Percentiles rank a stretch among this genome's conserved stretches.
Evolutionary conservation across 2,888 invertebrate species (phyloP).

Genomic region (Apantesis nais): DNA sequence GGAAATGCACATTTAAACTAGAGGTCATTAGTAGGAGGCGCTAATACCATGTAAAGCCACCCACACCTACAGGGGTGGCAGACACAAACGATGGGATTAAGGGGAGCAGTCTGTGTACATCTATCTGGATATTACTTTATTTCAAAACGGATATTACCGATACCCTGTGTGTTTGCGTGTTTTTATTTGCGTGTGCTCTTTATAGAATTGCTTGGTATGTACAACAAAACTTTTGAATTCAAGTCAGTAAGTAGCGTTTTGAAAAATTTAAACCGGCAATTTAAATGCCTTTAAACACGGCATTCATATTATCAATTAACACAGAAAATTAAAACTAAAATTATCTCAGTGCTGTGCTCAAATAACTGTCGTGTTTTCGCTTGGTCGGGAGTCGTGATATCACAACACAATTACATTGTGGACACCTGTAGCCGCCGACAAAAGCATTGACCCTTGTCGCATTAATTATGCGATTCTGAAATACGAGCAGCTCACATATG

Average conservation of each 20-base stretch:
- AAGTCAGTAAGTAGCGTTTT: background rate
- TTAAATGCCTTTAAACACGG: no score
- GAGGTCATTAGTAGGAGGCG: background rate
- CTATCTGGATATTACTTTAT: background rate
- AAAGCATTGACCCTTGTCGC: background rate
- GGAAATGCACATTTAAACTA: no score
- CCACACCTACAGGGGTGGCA: background rate
- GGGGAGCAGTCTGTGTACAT: background rate
- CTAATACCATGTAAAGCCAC: background rate
- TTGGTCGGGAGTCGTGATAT: background rate
- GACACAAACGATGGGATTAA: background rate
- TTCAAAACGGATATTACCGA: background rate
- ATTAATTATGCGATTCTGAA: background rate
- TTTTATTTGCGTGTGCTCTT: background rate
- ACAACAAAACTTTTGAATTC: background rate
- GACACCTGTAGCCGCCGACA: background rate
- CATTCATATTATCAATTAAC: background rate
- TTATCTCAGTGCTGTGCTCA: background rate
- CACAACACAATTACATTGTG: background rate
- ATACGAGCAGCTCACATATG: background rate
- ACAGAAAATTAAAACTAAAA: background rate
- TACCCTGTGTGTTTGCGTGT: background rate
- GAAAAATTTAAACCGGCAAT: background rate
- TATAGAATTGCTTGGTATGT: background rate
- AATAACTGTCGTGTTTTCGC: background rate